A percentile compares a stretch with the other conserved stretches of the same genome.
Conservation (phyloP, 2,888 invertebrate genomes). For the Coleophora flavipennella region DNA sequence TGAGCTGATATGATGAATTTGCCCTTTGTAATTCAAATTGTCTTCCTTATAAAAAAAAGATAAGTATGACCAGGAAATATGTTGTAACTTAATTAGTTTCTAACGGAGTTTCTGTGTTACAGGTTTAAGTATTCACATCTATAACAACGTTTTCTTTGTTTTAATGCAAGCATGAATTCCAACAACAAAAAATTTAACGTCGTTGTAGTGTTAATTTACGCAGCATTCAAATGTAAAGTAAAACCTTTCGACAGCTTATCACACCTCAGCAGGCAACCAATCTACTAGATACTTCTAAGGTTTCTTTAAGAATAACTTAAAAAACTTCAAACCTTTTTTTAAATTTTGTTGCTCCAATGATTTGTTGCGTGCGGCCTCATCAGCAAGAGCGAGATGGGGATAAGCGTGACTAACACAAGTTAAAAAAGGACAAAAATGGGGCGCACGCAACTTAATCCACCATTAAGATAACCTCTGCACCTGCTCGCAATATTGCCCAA, state of each 20-base stretch:
- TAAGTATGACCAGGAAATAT: too few relatives aligned
- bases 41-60: too few relatives aligned
- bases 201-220: too few relatives aligned
- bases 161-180: too few relatives aligned
- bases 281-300: slow-evolving; percentile 22
- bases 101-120: too few relatives aligned
- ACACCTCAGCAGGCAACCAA: slow-evolving; percentile 17
- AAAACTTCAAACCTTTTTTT: slow-evolving; percentile 8
- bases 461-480: slow-evolving; percentile 56
- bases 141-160: too few relatives aligned
- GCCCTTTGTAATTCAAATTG: too few relatives aligned
- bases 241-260: neutral
- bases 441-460: slow-evolving; percentile 49
- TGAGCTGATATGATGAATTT: too few relatives aligned
- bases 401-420: slow-evolving; percentile 2
- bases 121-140: too few relatives aligned
- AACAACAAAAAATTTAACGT: too few relatives aligned
- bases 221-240: too few relatives aligned
- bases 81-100: too few relatives aligned
- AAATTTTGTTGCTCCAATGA: neutral
- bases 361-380: neutral
- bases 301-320: slow-evolving; percentile 27
- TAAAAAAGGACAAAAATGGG: slow-evolving; percentile 24
- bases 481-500: slow-evolving; percentile 44
- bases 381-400: neutral